Percentiles rank a stretch among this genome's conserved stretches.
Conservation (phyloP, 2,888 invertebrate species). For the Phytoseiulus persimilis region DNA sequence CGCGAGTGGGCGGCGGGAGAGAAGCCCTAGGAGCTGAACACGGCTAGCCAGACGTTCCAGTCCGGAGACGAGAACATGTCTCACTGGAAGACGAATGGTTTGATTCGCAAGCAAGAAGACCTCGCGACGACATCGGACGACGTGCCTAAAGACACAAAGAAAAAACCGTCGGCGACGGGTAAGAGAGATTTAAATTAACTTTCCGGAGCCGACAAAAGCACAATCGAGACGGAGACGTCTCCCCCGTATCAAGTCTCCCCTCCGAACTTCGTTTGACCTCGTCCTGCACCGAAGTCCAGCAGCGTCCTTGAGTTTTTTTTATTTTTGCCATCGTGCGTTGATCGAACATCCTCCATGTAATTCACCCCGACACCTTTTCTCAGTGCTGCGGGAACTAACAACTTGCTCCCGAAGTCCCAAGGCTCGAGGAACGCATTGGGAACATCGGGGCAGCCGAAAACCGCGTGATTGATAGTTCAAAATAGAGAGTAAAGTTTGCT, state of each 20-base stretch:
- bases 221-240: not conserved
- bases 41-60: not conserved
- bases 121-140: not conserved
- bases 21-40: too few species aligned
- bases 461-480: not conserved
- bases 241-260: not conserved
- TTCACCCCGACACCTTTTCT: not conserved
- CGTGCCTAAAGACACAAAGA: not conserved
- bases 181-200: not conserved
- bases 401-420: too few species aligned
- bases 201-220: not conserved
- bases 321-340: not conserved
- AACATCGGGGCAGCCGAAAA: not conserved
- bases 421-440: not conserved
- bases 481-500: not conserved
- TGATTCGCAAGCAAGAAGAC: not conserved
- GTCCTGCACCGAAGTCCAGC: too few species aligned
- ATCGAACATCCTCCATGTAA: not conserved
- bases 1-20: too few species aligned
- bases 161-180: not conserved
- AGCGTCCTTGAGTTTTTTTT: too few species aligned
- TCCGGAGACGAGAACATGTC: not conserved
- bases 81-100: not conserved
- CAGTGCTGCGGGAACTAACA: too few species aligned
- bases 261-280: not conserved